phyloP scores from a whole-genome alignment of 2,797 vertebrate species.

The Helicolenus hilgendorfi region DNA sequence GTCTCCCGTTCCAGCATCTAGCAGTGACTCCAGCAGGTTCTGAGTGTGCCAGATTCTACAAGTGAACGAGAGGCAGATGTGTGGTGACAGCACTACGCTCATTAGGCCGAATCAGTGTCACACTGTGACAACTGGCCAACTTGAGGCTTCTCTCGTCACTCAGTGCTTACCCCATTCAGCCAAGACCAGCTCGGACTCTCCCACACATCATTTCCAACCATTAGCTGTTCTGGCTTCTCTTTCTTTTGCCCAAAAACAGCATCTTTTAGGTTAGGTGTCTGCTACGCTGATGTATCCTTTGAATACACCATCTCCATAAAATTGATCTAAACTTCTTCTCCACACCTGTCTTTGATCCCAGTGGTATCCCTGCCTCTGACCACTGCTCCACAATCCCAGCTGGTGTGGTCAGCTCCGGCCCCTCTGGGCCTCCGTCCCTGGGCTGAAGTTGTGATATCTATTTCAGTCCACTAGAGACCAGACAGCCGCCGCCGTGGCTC shows the following conservation, averaged over 20 bases:
- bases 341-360: neutral
- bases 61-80: conserved; percentile 93
- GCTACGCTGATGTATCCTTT: neutral
- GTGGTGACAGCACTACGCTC: conserved; percentile 90
- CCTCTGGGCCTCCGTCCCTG: conserved; percentile 70
- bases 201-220: conserved; percentile 61
- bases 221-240: conserved; percentile 50
- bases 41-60: conserved; percentile 96
- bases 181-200: conserved; percentile 64
- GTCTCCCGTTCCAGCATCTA: conserved; percentile 85
- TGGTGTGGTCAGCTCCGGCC: conserved; percentile 74
- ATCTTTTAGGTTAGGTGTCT: neutral
- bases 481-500: conserved; percentile 80
- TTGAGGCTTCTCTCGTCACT: conserved; percentile 87
- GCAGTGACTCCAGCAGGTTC: conserved; percentile 95
- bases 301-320: neutral
- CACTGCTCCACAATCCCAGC: conserved; percentile 69
- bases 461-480: conserved; percentile 88
- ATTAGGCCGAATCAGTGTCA: conserved; percentile 92
- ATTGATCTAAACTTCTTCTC: neutral
- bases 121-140: conserved; percentile 89
- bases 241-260: conserved; percentile 33
- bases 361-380: conserved; percentile 22
- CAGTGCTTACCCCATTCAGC: conserved; percentile 70
- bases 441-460: conserved; percentile 89